phyloP scores from a whole-genome alignment of 2,113 vertebrate genomes.

The Menura novaehollandiae region DNA sequence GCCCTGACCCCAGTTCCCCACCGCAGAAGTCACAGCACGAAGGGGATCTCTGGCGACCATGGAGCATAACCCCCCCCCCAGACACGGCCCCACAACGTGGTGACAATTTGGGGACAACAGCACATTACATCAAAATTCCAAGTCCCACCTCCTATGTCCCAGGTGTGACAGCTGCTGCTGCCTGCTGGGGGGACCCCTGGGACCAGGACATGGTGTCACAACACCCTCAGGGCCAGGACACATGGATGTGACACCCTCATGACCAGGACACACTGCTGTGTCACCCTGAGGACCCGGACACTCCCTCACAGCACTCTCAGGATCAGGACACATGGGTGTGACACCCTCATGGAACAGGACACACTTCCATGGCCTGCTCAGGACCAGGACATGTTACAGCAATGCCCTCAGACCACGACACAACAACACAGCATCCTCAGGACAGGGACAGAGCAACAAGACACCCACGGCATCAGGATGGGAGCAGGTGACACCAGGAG shows the following conservation, averaged over 20 bases:
- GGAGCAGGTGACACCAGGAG: background rate
- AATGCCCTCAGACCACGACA: background rate
- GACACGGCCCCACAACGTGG: rapidly evolving
- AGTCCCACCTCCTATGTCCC: background rate
- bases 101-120: background rate
- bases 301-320: background rate
- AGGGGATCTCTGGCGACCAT: background rate
- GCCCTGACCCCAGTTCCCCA: background rate
- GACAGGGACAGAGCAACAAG: background rate
- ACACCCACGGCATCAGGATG: no score
- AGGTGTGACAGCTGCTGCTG: rapidly evolving
- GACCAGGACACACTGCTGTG: background rate
- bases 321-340: background rate
- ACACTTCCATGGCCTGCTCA: background rate
- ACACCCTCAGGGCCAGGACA: background rate
- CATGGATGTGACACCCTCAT: background rate
- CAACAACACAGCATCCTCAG: rapidly evolving
- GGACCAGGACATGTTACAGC: background rate
- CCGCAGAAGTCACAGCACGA: rapidly evolving
- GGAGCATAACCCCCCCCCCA: no score
- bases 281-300: background rate
- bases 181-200: background rate
- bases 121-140: rapidly evolving
- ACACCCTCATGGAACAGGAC: background rate
- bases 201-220: background rate